Evolutionary conservation across 2,888 invertebrate genomes (phyloP).

Genomic region (Trichacis sp.): DNA sequence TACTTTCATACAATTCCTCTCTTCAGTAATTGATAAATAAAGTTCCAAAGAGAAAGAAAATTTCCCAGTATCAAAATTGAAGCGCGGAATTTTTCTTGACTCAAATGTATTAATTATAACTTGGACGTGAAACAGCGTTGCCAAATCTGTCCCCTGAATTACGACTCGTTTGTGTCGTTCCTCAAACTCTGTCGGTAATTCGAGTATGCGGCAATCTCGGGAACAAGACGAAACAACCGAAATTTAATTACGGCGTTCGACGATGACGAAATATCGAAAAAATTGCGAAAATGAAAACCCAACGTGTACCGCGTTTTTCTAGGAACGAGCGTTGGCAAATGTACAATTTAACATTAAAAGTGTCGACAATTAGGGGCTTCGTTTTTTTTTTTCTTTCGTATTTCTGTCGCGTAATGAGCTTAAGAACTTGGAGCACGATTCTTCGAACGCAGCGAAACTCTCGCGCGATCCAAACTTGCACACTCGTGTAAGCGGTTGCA

Average conservation of each 20-base stretch:
- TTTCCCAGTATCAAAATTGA: conserved; percentile 33
- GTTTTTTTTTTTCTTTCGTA: conserved; percentile 21
- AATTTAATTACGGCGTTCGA: conserved; percentile 44
- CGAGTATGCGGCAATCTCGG: conserved; percentile 24
- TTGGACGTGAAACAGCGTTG: conserved; percentile 36
- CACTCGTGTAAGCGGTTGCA: conserved; percentile 40
- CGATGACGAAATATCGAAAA: no score
- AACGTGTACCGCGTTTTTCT: background rate
- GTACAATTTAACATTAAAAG: conserved; percentile 4
- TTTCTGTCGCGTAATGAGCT: conserved; percentile 31
- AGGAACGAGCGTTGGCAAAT: background rate
- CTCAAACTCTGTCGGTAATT: conserved; percentile 40
- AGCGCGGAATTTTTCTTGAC: conserved; percentile 38
- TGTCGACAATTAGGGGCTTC: conserved; percentile 21
- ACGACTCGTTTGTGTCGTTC: conserved; percentile 33
- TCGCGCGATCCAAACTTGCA: conserved; percentile 34
- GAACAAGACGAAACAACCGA: conserved; percentile 25
- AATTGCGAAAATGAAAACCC: no score
- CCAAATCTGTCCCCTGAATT: conserved; percentile 39
- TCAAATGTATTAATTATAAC: conserved; percentile 43
- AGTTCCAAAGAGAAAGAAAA: no score
- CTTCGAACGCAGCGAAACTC: conserved; percentile 32
- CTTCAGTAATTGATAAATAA: no score
- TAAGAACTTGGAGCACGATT: conserved; percentile 32
- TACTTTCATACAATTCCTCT: no score